Base-by-base conservation (phyloP, 1,140 invertebrate genomes). In the Drosophila lowei region DNA sequence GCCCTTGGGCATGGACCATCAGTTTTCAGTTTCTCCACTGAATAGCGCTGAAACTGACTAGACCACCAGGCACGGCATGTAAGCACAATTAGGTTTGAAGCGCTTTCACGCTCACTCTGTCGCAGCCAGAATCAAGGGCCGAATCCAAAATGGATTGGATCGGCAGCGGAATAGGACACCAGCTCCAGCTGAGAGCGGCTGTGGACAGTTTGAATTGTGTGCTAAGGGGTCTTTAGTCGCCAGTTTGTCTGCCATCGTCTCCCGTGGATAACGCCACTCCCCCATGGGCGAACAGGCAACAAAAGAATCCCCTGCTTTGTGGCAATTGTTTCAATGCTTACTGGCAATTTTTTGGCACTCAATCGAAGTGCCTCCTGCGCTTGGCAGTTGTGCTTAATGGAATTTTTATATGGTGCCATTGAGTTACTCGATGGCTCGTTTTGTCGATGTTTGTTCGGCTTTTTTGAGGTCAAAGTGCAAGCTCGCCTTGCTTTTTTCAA, bases 331-430 rank as follows among this genome's bases (percentile, higher is more conserved):
- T 67, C 72, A 67, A 52, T 60, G 62, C 72, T 76, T 67, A 75
- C 52, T 76, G 72, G 72, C 72, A 55, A 68, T 63, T 57, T 79
- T 57, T 67, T 59, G 58, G 52, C 78, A 67, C 68, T 72, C 68
- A 58, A 78, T 70, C 77, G 74, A 81, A 78, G 73, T 70, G 58
- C 67, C 80, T 77, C 77, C 77, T 85, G 81, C 54, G 56, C 46
- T 76, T 86, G 83, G 78, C 83, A 89, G 58, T 85, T 84, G 72
- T 85, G 63, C 60, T 79, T 84, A 85, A 85, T 85, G 80, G 79
- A 76, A 76, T 80, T 85, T 86, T 62, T 74, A 77, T 85, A 71
- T 76, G 66, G 38, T 80, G 50, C 72, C 61, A 84, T 84, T 72
- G 62, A 83, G 71, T 65, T 38, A 52, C 63, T 72, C 68, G 72